Evolutionary conservation across 2,113 vertebrate species (phyloP).

Genomic region (Diphyllodes magnificus): DNA sequence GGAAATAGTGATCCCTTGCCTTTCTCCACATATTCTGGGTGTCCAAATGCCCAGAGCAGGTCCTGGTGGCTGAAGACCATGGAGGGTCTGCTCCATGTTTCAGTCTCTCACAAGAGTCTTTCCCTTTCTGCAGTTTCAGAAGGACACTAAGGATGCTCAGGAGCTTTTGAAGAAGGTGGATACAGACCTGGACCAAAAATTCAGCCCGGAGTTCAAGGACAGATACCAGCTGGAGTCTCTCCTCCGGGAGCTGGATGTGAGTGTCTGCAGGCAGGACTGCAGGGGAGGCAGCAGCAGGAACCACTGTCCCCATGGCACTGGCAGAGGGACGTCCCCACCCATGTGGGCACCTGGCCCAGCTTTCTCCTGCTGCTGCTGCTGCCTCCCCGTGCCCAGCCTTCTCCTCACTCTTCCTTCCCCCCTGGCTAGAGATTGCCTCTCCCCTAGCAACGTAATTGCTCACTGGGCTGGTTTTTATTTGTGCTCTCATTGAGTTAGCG

Average conservation of each 20-base stretch:
- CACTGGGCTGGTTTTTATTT: slow-evolving; percentile 39
- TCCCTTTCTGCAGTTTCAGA: slow-evolving; percentile 79
- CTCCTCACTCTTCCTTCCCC: not conserved
- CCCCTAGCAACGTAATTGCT: slow-evolving; percentile 24
- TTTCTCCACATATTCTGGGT: not conserved
- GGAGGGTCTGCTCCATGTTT: not conserved
- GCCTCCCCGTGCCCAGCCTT: not conserved
- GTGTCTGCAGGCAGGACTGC: not conserved
- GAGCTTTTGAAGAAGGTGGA: slow-evolving; percentile 88
- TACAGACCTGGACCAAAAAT: slow-evolving; percentile 88
- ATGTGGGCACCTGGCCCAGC: not conserved
- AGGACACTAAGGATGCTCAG: slow-evolving; percentile 86
- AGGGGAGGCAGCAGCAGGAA: not conserved
- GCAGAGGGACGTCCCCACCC: rapidly evolving
- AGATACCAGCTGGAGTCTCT: slow-evolving; percentile 88
- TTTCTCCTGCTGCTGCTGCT: not conserved
- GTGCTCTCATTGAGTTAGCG: not conserved
- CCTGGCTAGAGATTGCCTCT: slow-evolving; percentile 28
- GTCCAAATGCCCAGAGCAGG: not conserved
- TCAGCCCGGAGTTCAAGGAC: slow-evolving; percentile 93
- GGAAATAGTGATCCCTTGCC: rapidly evolving
- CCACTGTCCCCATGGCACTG: rapidly evolving
- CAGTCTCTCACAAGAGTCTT: not conserved
- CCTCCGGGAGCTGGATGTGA: slow-evolving; percentile 86
- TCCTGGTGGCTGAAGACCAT: not conserved